phyloP scores from a whole-genome alignment of 2,113 vertebrate genomes.

The Chaenogobius annularis region DNA sequence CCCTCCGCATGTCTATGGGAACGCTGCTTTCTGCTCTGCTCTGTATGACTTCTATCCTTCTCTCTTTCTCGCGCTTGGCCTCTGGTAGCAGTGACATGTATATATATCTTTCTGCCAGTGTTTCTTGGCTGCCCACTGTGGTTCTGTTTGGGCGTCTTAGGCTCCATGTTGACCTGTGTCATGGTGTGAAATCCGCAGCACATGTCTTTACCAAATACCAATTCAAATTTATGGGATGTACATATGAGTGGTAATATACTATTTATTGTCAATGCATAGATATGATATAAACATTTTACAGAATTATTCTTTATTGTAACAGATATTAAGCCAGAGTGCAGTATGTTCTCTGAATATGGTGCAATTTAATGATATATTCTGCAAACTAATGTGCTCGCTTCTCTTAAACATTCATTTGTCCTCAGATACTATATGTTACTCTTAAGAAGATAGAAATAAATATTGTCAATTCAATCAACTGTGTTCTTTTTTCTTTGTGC shows the following conservation, averaged over 20 bases:
- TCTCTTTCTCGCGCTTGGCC: conserved; percentile 66
- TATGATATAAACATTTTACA: conserved; percentile 20
- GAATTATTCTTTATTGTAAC: conserved; percentile 34
- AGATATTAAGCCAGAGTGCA: conserved; percentile 29
- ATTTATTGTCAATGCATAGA: conserved; percentile 37
- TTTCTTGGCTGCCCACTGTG: conserved; percentile 51
- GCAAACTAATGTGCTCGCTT: conserved; percentile 61
- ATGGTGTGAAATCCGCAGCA: conserved; percentile 28
- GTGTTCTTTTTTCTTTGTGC: background rate
- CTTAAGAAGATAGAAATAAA: conserved; percentile 77
- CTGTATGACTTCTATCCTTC: conserved; percentile 51
- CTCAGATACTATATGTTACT: conserved; percentile 68
- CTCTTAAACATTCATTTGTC: conserved; percentile 65
- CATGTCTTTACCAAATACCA: conserved; percentile 4
- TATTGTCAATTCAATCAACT: conserved; percentile 55
- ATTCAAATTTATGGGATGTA: conserved; percentile 42
- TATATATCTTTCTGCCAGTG: conserved; percentile 31
- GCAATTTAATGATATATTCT: conserved; percentile 47
- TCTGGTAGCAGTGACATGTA: conserved; percentile 59
- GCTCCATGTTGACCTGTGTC: conserved; percentile 42
- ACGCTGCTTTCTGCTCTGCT: conserved; percentile 61
- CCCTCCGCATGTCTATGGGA: conserved; percentile 73
- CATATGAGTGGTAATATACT: conserved; percentile 13
- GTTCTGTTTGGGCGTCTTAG: conserved; percentile 36
- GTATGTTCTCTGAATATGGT: conserved; percentile 43